phyloP scores from a whole-genome alignment of 2,888 invertebrate species.

The Apotomis capreana region DNA sequence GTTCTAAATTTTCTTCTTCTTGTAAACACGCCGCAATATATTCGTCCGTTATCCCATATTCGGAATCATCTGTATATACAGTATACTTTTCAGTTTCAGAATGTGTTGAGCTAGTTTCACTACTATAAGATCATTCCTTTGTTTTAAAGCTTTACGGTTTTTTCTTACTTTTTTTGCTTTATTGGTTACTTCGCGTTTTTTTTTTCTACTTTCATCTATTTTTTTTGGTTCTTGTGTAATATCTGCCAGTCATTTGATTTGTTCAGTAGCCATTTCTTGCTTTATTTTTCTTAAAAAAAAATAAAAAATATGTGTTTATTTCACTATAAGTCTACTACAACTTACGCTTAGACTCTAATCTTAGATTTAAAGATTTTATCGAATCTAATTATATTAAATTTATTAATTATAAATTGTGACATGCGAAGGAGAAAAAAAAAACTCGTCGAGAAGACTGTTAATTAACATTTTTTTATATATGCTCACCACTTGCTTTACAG shows the following conservation, averaged over 20 bases:
- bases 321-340: too few species aligned
- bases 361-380: too few species aligned
- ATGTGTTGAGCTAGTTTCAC: slow-evolving; percentile 18
- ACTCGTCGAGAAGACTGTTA: too few species aligned
- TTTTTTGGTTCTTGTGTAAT: slow-evolving; percentile 1
- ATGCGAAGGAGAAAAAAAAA: too few species aligned
- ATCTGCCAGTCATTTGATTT: background rate
- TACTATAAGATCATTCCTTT: background rate
- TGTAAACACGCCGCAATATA: slow-evolving; percentile 4
- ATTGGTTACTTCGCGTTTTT: slow-evolving; percentile 2
- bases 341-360: too few species aligned
- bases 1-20: slow-evolving; percentile 32
- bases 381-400: too few species aligned
- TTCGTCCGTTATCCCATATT: slow-evolving; percentile 29
- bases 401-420: too few species aligned
- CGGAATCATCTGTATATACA: slow-evolving; percentile 20
- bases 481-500: too few species aligned
- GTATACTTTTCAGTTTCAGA: slow-evolving; percentile 5
- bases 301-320: too few species aligned
- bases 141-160: background rate
- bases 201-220: background rate
- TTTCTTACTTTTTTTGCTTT: slow-evolving; percentile 4
- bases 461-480: too few species aligned
- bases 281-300: too few species aligned
- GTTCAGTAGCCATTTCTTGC: background rate